These are phyloP conservation scores for Heterocephalus glaber DNA, from an alignment of 2,113 vertebrate genomes.

Conservation along the genomic window DNA sequence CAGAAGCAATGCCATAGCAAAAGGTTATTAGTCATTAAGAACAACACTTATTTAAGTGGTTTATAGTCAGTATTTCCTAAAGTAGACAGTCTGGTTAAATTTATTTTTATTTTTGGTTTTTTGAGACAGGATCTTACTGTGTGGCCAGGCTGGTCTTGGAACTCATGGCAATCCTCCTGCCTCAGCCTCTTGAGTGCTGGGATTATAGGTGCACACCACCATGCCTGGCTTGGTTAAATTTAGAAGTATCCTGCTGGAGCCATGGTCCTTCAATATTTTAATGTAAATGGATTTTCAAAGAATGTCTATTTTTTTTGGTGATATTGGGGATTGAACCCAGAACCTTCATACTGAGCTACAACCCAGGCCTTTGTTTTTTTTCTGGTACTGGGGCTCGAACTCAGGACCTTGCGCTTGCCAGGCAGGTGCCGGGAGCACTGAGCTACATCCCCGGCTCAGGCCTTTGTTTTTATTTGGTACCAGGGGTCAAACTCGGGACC, in stretches of 20 bases:
- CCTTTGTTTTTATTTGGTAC: no score
- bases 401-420: no score
- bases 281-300: constrained; percentile 8
- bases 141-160: background rate
- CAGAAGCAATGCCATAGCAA: background rate
- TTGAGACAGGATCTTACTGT: background rate
- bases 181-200: background rate
- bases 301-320: background rate
- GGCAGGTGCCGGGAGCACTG: no score
- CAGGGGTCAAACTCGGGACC: no score
- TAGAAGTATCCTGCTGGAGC: background rate
- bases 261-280: background rate
- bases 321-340: background rate
- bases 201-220: background rate
- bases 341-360: background rate
- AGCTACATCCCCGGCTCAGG: no score
- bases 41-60: background rate
- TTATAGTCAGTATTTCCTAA: constrained; percentile 33
- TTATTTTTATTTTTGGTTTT: background rate
- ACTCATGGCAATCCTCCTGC: background rate
- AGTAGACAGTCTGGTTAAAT: constrained; percentile 23
- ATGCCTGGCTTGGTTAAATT: background rate
- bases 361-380: background rate
- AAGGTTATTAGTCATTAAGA: background rate
- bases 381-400: no score